Evolutionary conservation across 2,797 vertebrate species (phyloP), one percentile per base, ranked within the genome.

Genomic region (Leuciscus waleckii): DNA sequence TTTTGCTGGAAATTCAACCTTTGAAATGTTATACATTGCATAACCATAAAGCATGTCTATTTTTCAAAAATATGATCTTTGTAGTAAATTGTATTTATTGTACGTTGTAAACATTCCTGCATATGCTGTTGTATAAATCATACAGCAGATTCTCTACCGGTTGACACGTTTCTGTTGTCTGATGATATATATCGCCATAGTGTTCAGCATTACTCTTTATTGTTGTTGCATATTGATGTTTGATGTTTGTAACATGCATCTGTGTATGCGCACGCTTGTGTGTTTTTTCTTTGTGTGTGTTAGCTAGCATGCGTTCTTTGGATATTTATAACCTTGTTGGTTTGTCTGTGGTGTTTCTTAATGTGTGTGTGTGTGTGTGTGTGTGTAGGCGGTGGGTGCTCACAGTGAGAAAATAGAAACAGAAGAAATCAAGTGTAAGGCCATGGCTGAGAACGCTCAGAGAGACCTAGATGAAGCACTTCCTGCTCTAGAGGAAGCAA

Each of bases 401-500:
- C 93, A 96, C 87, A 97, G 96, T 63, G 95, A 97, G 90, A 97
- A 97, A 93, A 97, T 97, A 0, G 93, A 87, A 0, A 90, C 95
- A 0, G 97, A 98, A 86, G 97, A 98, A 92, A 81, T 96, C 17
- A 95, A 97, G 87, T 98, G 97, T 89, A 96, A 97, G 87, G 89
- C 93, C 0, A 93, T 98, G 93, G 97, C 97, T 16, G 94, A 96
- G 35, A 97, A 96, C 1, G 97, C 97, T 79, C 96, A 97, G 92
- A 96, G 93, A 86, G 97, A 98, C 85, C 92, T 98, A 76, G 96
- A 97, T 23, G 95, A 97, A 90, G 97, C 96, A 1, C 78, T 98
- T 88, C 97, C 97, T 2, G 97, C 97, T 7, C 93, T 98, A 74
- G 95, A 97, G 88, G 97, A 97, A 88, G 97, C 97, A 87, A 96